Evolutionary conservation across 1,140 invertebrate species (phyloP).

Genomic region (Cyrtorhinus lividipennis): DNA sequence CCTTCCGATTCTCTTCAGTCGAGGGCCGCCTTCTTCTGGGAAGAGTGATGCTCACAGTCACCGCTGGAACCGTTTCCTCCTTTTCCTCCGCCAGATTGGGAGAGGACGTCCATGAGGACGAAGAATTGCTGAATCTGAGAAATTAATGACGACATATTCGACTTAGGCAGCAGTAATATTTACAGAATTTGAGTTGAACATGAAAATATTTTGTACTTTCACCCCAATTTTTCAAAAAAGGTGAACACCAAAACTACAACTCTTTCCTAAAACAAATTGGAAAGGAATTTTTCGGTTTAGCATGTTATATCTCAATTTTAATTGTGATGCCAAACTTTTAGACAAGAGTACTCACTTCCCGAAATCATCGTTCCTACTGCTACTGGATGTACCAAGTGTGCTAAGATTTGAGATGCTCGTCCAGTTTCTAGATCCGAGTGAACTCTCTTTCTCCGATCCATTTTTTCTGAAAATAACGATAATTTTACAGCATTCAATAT

Average conservation of each 20-base stretch:
- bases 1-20: constrained; percentile 23
- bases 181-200: neutral
- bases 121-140: constrained; percentile 18
- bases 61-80: constrained; percentile 34
- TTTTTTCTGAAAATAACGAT: too few species aligned
- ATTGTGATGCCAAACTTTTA: too few species aligned
- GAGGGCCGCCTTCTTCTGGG: constrained; percentile 40
- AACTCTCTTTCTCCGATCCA: constrained; percentile 14
- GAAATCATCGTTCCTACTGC: constrained; percentile 7
- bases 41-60: constrained; percentile 45
- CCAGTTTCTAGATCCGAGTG: constrained; percentile 19
- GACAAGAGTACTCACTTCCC: neutral
- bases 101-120: constrained; percentile 52
- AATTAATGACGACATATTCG: too few species aligned
- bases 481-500: too few species aligned
- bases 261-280: too few species aligned
- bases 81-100: constrained; percentile 46
- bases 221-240: too few species aligned
- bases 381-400: neutral
- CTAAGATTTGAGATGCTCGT: constrained; percentile 23
- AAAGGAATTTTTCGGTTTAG: too few species aligned
- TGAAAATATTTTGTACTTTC: neutral
- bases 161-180: too few species aligned
- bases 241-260: too few species aligned
- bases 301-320: too few species aligned